Conservation (phyloP, 2,113 vertebrate genomes). For the Entomyzon cyanotis region DNA sequence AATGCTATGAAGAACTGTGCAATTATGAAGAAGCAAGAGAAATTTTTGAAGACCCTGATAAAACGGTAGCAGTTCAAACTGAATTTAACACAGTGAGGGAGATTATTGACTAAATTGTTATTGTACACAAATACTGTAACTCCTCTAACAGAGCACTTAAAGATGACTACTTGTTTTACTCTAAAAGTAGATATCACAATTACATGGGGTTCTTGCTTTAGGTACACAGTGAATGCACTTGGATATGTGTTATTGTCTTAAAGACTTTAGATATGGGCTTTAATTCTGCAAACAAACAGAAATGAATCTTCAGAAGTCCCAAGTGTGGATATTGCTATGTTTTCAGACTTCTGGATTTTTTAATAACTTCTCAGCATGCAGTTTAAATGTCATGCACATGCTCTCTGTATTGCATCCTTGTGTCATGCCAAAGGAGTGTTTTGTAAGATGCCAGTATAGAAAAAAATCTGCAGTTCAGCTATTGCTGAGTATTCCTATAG, state of each 20-base stretch:
- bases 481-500: background rate
- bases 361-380: background rate
- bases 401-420: background rate
- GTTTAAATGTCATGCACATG: background rate
- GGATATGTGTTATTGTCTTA: background rate
- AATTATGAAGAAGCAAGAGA: slow-evolving; percentile 95
- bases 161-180: background rate
- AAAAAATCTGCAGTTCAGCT: background rate
- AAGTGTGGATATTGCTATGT: background rate
- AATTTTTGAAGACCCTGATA: slow-evolving; percentile 83
- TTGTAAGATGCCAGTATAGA: background rate
- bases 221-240: background rate
- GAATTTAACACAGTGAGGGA: background rate
- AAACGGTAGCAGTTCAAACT: slow-evolving; percentile 77
- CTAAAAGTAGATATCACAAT: background rate
- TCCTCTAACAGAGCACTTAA: background rate
- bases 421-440: background rate
- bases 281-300: background rate
- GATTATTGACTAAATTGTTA: background rate
- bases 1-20: slow-evolving; percentile 92
- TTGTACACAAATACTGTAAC: background rate
- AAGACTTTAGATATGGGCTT: background rate
- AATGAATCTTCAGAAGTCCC: background rate
- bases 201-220: background rate
- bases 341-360: background rate